phyloP scores from a whole-genome alignment of 2,888 invertebrate genomes.

The Hecatera dysodea region DNA sequence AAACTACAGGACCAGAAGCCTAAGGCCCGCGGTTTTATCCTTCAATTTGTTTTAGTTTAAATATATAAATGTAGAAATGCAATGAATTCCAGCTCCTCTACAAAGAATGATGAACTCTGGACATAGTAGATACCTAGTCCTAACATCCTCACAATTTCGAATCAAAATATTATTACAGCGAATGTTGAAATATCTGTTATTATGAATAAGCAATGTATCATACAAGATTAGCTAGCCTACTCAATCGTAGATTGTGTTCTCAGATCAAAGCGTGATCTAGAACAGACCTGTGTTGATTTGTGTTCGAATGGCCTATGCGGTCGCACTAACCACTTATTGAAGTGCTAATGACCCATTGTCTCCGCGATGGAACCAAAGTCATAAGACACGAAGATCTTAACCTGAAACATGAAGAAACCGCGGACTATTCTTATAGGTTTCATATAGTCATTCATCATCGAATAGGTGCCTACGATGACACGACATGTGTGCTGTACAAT shows the following conservation, averaged over 20 bases:
- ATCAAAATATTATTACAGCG: slow-evolving; percentile 15
- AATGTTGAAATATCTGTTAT: slow-evolving; percentile 24
- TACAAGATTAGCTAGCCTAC: neutral
- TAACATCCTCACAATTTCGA: slow-evolving; percentile 7
- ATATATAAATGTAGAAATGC: too few relatives aligned
- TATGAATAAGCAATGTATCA: slow-evolving; percentile 35
- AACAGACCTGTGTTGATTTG: slow-evolving; percentile 45
- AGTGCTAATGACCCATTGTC: slow-evolving; percentile 74
- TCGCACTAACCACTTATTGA: slow-evolving; percentile 67
- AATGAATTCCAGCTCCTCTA: neutral
- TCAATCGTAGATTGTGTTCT: slow-evolving; percentile 19
- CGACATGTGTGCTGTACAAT: neutral
- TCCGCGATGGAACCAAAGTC: slow-evolving; percentile 47
- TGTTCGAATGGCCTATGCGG: slow-evolving; percentile 47
- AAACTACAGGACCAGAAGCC: neutral
- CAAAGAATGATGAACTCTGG: neutral
- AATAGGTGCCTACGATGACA: slow-evolving; percentile 7
- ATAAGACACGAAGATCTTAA: slow-evolving; percentile 31
- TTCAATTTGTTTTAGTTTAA: neutral
- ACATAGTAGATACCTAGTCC: neutral
- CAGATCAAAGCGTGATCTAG: slow-evolving; percentile 28
- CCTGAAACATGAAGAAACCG: slow-evolving; percentile 36
- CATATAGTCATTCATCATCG: slow-evolving; percentile 23
- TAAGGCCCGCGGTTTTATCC: neutral
- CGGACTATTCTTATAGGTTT: slow-evolving; percentile 23